A percentile compares a stretch with the other conserved stretches of the same genome.
Evolutionary conservation across 2,888 invertebrate genomes (phyloP).

Genomic region (Diplazon laetatorius): DNA sequence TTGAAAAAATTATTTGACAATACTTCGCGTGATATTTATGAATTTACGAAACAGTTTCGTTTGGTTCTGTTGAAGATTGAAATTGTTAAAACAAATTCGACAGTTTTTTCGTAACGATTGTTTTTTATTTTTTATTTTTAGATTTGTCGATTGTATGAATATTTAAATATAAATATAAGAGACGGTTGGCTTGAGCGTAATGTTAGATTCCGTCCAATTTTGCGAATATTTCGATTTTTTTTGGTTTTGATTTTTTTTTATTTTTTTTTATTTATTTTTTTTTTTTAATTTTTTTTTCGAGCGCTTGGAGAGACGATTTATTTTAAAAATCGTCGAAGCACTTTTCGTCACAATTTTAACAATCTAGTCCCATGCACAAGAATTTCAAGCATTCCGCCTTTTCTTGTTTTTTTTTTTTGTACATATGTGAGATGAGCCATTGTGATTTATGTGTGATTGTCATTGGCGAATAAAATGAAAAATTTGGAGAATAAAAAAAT

Average conservation of each 20-base stretch:
- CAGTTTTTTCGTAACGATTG: constrained; percentile 9
- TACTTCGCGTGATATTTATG: constrained; percentile 80
- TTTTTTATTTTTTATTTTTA: too few species aligned
- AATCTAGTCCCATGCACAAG: constrained; percentile 19
- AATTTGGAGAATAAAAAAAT: too few species aligned
- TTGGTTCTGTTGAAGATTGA: constrained; percentile 83
- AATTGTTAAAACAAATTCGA: constrained; percentile 50
- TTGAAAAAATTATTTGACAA: constrained; percentile 76
- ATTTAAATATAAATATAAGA: too few species aligned
- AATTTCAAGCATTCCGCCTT: constrained; percentile 40
- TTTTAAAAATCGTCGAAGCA: too few species aligned
- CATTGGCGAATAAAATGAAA: constrained; percentile 19
- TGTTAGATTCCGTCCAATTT: constrained; percentile 52
- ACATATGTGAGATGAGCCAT: constrained; percentile 54
- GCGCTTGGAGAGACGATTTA: too few species aligned
- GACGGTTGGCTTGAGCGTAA: background rate
- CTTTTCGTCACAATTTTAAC: background rate
- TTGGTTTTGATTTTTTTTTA: too few species aligned
- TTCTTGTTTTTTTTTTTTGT: too few species aligned
- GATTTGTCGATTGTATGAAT: too few species aligned
- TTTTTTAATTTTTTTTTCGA: too few species aligned
- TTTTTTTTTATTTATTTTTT: too few species aligned
- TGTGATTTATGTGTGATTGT: constrained; percentile 46
- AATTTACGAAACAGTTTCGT: constrained; percentile 83
- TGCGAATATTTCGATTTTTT: constrained; percentile 40